A percentile compares a stretch with the other conserved stretches of the same genome.
Conservation (phyloP, 2,888 invertebrate genomes). For the Baccha elongata region DNA sequence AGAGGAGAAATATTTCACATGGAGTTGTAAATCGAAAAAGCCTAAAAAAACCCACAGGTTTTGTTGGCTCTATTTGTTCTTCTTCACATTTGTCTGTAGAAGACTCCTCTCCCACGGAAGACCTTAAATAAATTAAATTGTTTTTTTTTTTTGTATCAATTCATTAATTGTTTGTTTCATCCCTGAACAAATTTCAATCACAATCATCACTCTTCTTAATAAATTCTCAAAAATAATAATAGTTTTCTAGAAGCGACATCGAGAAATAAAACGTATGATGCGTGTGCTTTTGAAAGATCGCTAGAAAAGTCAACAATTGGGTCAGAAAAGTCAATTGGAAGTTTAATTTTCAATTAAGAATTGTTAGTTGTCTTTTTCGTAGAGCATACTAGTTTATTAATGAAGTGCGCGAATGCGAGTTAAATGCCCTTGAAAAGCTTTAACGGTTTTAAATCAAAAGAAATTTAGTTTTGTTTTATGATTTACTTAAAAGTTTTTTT, state of each 20-base stretch:
- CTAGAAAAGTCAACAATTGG: constrained; percentile 40
- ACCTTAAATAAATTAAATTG: constrained; percentile 32
- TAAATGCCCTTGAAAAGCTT: too few relatives aligned
- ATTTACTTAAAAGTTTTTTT: too few relatives aligned
- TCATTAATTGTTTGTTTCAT: background rate
- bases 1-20: constrained; percentile 84
- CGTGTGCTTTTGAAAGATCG: constrained; percentile 28
- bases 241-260: background rate
- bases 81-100: constrained; percentile 64
- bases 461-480: too few relatives aligned
- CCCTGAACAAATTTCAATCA: constrained; percentile 29
- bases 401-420: background rate
- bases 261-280: background rate
- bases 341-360: constrained; percentile 58
- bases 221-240: constrained; percentile 22
- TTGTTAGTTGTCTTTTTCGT: background rate
- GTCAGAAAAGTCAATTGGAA: constrained; percentile 58
- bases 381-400: constrained; percentile 13
- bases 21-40: constrained; percentile 85
- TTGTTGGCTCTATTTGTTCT: constrained; percentile 64
- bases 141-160: background rate
- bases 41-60: constrained; percentile 77
- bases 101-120: constrained; percentile 59
- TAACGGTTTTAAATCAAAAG: too few relatives aligned
- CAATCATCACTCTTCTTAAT: constrained; percentile 13